Conservation (phyloP, 2,113 vertebrate genomes). For the Leptocoma aspasia region DNA sequence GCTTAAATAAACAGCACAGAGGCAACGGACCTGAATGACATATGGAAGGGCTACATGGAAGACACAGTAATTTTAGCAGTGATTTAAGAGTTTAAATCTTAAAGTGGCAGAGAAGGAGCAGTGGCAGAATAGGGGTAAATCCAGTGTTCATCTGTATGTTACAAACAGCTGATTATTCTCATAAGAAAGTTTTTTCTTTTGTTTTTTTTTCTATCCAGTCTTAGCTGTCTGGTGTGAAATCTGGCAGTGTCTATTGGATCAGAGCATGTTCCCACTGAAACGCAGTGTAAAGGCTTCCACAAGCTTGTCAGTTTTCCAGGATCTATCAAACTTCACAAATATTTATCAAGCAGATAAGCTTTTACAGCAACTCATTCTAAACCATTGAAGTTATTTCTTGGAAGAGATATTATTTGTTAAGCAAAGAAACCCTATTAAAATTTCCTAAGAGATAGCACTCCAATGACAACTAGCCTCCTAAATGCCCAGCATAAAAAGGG, state of each 20-base stretch:
- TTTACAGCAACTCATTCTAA: background rate
- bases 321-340: background rate
- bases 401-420: background rate
- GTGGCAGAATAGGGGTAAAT: background rate
- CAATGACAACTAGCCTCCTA: background rate
- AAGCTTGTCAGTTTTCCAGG: background rate
- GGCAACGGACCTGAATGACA: background rate
- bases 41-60: background rate
- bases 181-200: background rate
- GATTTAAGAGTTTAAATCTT: background rate
- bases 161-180: background rate
- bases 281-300: background rate
- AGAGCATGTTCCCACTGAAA: background rate
- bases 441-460: background rate
- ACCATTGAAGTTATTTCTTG: background rate
- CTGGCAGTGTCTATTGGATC: background rate
- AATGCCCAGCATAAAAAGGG: background rate
- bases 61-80: background rate
- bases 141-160: background rate
- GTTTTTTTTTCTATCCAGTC: background rate
- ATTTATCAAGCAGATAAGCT: background rate
- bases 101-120: background rate
- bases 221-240: background rate
- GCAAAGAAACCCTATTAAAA: background rate
- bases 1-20: constrained; percentile 2